Evolutionary conservation across 2,888 invertebrate species (phyloP).

Genomic region (Dicycla oo): DNA sequence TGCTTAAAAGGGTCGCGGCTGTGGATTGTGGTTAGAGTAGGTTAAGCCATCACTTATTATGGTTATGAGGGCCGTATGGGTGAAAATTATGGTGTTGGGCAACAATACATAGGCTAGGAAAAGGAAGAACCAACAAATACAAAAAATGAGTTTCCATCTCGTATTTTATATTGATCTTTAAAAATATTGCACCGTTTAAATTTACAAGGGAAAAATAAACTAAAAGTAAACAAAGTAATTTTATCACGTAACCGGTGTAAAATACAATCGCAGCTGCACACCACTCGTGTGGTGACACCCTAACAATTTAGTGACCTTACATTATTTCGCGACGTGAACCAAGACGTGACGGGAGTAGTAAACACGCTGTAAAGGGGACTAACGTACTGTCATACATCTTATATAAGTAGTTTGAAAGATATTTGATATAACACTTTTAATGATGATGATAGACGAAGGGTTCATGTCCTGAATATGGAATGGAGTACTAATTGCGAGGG

Average conservation of each 20-base stretch:
- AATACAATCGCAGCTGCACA: slow-evolving; percentile 17
- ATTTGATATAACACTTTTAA: slow-evolving; percentile 65
- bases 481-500: slow-evolving; percentile 29
- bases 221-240: not conserved
- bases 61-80: slow-evolving; percentile 12
- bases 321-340: slow-evolving; percentile 71
- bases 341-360: slow-evolving; percentile 72
- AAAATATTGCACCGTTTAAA: not conserved
- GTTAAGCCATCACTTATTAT: slow-evolving; percentile 16
- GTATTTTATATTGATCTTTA: not conserved
- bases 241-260: not conserved
- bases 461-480: slow-evolving; percentile 32
- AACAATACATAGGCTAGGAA: too few species aligned
- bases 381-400: slow-evolving; percentile 72
- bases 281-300: slow-evolving; percentile 49
- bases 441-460: slow-evolving; percentile 54
- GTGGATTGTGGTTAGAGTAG: slow-evolving; percentile 11
- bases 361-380: slow-evolving; percentile 61
- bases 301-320: slow-evolving; percentile 73
- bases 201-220: not conserved
- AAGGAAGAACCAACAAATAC: not conserved
- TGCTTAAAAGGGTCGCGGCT: slow-evolving; percentile 25
- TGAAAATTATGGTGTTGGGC: not conserved
- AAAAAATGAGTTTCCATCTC: not conserved
- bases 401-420: slow-evolving; percentile 65